Base-by-base conservation (phyloP, 2,113 vertebrate species). In the Pachycephala philippinensis region DNA sequence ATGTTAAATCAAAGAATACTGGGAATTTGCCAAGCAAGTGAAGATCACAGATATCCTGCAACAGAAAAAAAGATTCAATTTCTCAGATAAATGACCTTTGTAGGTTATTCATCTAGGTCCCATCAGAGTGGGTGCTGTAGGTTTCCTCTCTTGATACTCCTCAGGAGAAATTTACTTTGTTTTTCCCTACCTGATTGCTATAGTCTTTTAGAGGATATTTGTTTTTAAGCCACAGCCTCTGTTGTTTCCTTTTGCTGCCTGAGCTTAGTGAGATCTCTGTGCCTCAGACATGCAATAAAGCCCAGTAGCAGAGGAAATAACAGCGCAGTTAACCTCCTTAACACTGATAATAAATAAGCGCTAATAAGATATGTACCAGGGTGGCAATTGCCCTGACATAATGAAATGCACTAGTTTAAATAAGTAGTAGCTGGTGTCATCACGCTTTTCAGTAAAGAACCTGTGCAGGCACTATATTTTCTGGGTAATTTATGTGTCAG, bases 321-420 rank as follows among this genome's bases (percentile, higher is more conserved):
- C 94, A 95, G 96, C 20, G 91, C 84, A 77, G 74, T 97, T 98
- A 98, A 98, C 97, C 97, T 98, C 84, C 78, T 97, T 98, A 98
- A 94, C 97, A 96, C 42, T 81, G 97, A 95, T 94, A 97, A 98
- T 98, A 98, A 98, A 98, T 98, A 97, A 97, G 91, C 16, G 2
- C 94, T 97, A 98, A 98, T 97, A 96, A 95, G 96, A 96, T 94
- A 96, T 68, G 96, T 96, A 96, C 89, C 90, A 89, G 94, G 87
- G 79, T 97, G 96, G 94, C 91, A 96, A 97, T 84, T 95, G 97
- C 86, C 40, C 81, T 97, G 97, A 97, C 96, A 97, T 96, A 96
- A 93, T 96, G 96, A 97, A 97, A 97, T 94, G 92, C 86, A 56
- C 65, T 64, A 61, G 89, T 87, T 90, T 93, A 70, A 96, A 89